phyloP scores from a whole-genome alignment of 2,113 vertebrate genomes.

The Eubucco bourcierii region DNA sequence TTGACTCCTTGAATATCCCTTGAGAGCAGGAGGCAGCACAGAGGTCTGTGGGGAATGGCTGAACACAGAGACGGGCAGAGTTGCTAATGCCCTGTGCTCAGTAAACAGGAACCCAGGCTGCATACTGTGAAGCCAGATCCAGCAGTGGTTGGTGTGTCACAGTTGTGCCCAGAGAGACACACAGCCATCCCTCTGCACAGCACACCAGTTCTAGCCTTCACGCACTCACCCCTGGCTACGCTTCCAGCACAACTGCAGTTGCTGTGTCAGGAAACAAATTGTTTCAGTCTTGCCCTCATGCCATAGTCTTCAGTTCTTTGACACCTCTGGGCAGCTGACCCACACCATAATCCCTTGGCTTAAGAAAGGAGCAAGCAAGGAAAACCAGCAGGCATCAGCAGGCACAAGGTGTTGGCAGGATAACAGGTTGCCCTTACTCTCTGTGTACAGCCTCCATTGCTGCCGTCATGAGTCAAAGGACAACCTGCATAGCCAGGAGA shows the following conservation, averaged over 20 bases:
- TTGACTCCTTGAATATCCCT: neutral
- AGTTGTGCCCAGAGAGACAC: neutral
- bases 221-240: neutral
- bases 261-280: neutral
- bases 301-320: neutral
- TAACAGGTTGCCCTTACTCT: neutral
- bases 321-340: neutral
- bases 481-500: neutral
- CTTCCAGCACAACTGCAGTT: neutral
- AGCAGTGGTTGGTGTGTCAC: neutral
- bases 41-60: neutral
- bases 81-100: neutral
- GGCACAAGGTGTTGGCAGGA: constrained; percentile 23
- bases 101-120: neutral
- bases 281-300: neutral
- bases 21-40: neutral
- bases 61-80: neutral
- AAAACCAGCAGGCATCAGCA: constrained; percentile 52
- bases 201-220: accelerated
- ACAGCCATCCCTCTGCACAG: neutral
- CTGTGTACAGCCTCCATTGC: neutral
- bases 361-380: neutral
- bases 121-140: neutral
- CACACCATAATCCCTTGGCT: neutral
- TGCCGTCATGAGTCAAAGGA: neutral